Evolutionary conservation across 1,140 invertebrate genomes (phyloP).

Genomic region (Tigriopus japonicus): DNA sequence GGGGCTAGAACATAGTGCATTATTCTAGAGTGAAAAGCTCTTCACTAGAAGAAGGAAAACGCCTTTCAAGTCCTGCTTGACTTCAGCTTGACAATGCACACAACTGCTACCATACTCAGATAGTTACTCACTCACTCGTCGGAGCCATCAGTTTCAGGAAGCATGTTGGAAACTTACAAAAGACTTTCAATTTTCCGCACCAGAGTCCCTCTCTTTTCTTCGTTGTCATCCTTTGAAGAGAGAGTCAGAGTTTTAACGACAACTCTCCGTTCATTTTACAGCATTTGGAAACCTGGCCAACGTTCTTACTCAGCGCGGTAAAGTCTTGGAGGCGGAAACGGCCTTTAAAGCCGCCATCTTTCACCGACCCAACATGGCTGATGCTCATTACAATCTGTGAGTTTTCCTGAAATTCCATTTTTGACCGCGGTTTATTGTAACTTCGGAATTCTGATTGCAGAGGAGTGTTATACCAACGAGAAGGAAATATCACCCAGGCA

Average conservation of each 20-base stretch:
- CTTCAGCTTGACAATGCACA: too few species aligned
- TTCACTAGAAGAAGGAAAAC: too few species aligned
- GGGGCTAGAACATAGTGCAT: too few species aligned
- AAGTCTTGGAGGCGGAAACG: slow-evolving; percentile 60
- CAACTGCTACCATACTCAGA: too few species aligned
- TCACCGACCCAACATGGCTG: slow-evolving; percentile 81
- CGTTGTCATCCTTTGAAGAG: too few species aligned
- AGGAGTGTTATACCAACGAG: slow-evolving; percentile 76
- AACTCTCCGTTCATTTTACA: slow-evolving; percentile 32
- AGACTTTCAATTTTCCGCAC: too few species aligned
- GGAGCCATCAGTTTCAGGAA: too few species aligned
- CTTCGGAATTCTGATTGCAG: slow-evolving; percentile 41
- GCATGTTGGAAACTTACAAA: too few species aligned
- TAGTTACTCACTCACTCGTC: too few species aligned
- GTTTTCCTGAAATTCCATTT: slow-evolving; percentile 29
- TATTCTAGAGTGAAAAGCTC: too few species aligned
- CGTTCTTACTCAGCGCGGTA: slow-evolving; percentile 55
- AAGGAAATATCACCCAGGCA: slow-evolving; percentile 66
- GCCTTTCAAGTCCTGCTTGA: too few species aligned
- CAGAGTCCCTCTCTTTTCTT: too few species aligned
- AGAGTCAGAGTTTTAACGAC: not conserved
- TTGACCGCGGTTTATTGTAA: not conserved
- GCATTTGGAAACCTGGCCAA: slow-evolving; percentile 84
- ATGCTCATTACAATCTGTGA: slow-evolving; percentile 94
- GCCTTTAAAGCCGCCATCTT: slow-evolving; percentile 66